Conservation (phyloP, 2,888 invertebrate species). For the Yponomeuta sedellus region DNA sequence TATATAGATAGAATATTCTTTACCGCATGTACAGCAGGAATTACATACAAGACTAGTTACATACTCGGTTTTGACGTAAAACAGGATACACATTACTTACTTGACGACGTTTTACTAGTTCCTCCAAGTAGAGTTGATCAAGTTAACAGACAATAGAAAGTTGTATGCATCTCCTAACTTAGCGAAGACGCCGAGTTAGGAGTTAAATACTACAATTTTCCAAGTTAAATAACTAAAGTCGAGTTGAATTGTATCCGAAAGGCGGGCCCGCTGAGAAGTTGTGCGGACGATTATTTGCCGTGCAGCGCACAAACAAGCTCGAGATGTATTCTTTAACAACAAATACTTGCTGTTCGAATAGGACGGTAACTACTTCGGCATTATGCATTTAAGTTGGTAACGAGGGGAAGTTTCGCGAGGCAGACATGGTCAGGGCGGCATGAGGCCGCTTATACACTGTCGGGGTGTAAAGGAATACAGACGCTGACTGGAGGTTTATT, state of each 20-base stretch:
- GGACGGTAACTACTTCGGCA: slow-evolving; percentile 32
- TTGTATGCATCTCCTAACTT: slow-evolving; percentile 8
- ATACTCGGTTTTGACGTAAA: too few species aligned
- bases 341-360: slow-evolving; percentile 25
- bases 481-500: too few species aligned
- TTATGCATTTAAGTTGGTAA: slow-evolving; percentile 43
- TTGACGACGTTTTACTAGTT: not conserved
- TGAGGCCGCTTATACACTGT: not conserved
- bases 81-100: too few species aligned
- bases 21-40: too few species aligned
- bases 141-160: not conserved
- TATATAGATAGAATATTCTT: too few species aligned
- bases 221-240: slow-evolving; percentile 13
- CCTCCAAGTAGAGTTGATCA: not conserved
- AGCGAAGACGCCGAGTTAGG: not conserved
- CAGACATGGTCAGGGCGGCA: not conserved
- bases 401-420: slow-evolving; percentile 35
- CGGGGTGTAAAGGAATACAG: not conserved
- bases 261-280: not conserved
- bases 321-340: slow-evolving; percentile 5
- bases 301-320: slow-evolving; percentile 9
- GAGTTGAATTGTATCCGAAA: slow-evolving; percentile 12
- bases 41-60: too few species aligned
- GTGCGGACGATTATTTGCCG: slow-evolving; percentile 8
- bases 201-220: not conserved